Evolutionary conservation across 2,113 vertebrate species (phyloP).

Genomic region (Pterocles gutturalis): DNA sequence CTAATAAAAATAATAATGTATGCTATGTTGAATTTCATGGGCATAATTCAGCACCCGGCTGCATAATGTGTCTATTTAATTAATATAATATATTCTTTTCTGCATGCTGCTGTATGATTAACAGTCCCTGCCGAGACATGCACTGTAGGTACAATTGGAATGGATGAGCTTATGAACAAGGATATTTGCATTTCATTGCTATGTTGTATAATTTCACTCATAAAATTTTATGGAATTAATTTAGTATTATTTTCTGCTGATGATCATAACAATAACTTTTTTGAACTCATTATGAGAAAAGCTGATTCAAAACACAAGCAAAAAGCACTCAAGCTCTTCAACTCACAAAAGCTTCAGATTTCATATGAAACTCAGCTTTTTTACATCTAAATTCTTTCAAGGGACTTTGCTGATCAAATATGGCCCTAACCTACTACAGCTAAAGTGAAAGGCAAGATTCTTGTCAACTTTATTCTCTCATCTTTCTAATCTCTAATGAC

Average conservation of each 20-base stretch:
- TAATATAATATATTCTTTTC: slow-evolving; percentile 69
- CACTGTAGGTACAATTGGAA: slow-evolving; percentile 70
- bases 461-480: neutral
- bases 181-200: slow-evolving; percentile 76
- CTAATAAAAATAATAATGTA: slow-evolving; percentile 61
- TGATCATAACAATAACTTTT: slow-evolving; percentile 46
- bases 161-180: slow-evolving; percentile 69
- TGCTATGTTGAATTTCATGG: slow-evolving; percentile 37
- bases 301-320: slow-evolving; percentile 7
- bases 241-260: slow-evolving; percentile 61
- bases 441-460: neutral
- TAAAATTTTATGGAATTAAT: slow-evolving; percentile 73
- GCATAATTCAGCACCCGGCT: slow-evolving; percentile 60
- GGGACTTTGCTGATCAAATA: neutral
- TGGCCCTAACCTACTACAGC: neutral
- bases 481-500: slow-evolving; percentile 13
- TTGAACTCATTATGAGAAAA: neutral
- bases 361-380: neutral
- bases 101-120: slow-evolving; percentile 65
- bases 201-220: slow-evolving; percentile 66
- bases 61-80: slow-evolving; percentile 68
- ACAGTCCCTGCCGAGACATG: slow-evolving; percentile 56
- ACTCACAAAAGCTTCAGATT: neutral
- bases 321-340: neutral
- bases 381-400: neutral